Base-by-base conservation (phyloP, 92 coral and sea anemone genomes). In the Porites cylindrica region DNA sequence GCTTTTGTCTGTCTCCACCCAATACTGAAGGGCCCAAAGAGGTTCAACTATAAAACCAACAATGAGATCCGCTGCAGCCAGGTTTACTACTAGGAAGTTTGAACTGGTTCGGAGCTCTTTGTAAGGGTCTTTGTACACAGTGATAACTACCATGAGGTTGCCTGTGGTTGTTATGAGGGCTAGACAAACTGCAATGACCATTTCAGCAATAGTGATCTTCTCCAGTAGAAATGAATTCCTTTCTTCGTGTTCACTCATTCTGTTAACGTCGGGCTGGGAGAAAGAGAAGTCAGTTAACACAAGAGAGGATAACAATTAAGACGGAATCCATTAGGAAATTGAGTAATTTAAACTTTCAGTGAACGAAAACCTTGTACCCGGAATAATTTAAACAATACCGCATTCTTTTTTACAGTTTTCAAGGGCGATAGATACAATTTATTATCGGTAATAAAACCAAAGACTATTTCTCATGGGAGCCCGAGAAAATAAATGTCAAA, bases 31-130 rank as follows among this genome's bases (percentile, higher is more conserved):
- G 84, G 75, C 84, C 91, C 88, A 73, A 13, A 86, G 9, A 47
- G 93, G 93, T 54, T 90, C 93, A 54, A 80, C 64, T 60, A 90
- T 51, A 14, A 90, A 65, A 7, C 93, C 93, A 16, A 81, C 78
- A 24, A 90, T 51, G 17, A 90, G 91, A 54, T 90, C 93, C 29
- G 90, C 89, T 23, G 87, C 62, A 10, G 93, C 90, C 14, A 90
- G 93, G 84, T 90, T 90, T 80, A 90, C 60, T 19, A 90, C 79
- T 54, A 90, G 70, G 72, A 69, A 80, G 75, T 86, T 90, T 51
- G 93, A 86, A 58, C 60, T 77, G 76, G 90, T 90, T 70, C 93
- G 70, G 50, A 90, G 85, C 54, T 90, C 93, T 13, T 67, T 69
- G 11, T 71, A 85, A 32, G 93, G 93, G 72, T 90, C 90, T 84